Base-by-base conservation (phyloP, 1,140 invertebrate species). In the Lepidurus apus region DNA sequence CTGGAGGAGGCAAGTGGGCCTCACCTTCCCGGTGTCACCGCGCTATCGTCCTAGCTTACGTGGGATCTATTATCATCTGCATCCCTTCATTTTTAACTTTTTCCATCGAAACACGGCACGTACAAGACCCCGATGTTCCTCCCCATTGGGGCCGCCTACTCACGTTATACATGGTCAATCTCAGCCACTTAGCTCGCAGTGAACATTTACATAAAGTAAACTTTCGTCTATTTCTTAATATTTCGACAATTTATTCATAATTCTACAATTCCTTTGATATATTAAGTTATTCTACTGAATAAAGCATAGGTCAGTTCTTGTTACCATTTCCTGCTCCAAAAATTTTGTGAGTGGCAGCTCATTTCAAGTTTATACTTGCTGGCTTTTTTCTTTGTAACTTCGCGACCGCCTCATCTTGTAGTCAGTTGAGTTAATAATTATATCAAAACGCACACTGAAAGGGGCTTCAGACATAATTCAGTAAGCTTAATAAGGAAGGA, bases 21-120 rank as follows among this genome's bases (percentile, higher is more conserved):
- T 43, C 74, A n/a, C 42, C 9, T n/a, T 9, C 26, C 42, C 75
- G 75, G 24, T 79, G 78, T 43, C 65, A 44, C n/a, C 78, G 73
- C 11, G 91, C 94, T 1, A 95, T 98, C 24, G 85, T 90, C 0
- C 88, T 90, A 13, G 92, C 94, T 0, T 96, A 95, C 83, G 83
- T 95, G 2, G 89, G 93, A 8, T 95, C 93, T 76, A 90, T 93
- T 0, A 84, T 97, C 43, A 89, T 96, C 11, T 96, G 94, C 83
- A 89, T 96, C 65, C 95, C 95, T 1, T 87, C 95, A 73, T 94
- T 93, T 84, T 87, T 96, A 34, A 90, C 90, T 3, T 89, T 91
- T 75, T 87, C 88, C 53, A 89, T 94, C 17, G 82, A 84, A 79
- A 77, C 81, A 17, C 78, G 80, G 74, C 42, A 44, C 21, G 78